Evolutionary conservation across 2,888 invertebrate species (phyloP), one percentile per base, ranked within the genome.

Genomic region (Drosophila ezoana): DNA sequence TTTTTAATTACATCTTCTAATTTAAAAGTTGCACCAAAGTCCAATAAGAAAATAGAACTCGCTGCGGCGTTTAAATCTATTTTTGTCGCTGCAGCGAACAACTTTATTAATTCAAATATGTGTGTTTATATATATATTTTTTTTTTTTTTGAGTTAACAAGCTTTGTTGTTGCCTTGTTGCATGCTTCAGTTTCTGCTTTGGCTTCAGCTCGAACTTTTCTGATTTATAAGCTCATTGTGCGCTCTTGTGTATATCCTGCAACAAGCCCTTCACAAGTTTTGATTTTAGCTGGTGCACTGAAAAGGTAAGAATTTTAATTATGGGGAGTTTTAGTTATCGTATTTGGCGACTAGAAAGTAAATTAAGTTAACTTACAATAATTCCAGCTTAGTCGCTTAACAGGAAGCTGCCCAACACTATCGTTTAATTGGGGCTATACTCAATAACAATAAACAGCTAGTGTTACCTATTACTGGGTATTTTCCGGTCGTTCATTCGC

Each of bases 1-100:
- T 81, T 81, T 81, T 81, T 81, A 81, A 81, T 81, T 81, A 81
- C 79, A 72, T 81, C 72, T 63, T 66, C 66, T 81, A 72, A 81
- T 81, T 81, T 70, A 65, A 81, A 81, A 81, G 77, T 81, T 77
- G 64, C 69, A 53, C 49, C 63, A 71, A 62, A 59, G 67, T 72
- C 81, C 81, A 81, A 79, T 72, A 81, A 77, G 77, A 66, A 68
- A 79, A 68, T 68, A 80, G 65, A 81, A 81, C 79, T 81, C 72
- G 77, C 75, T 72, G 72, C 70, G 81, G 81, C 79, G 59, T 72
- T 81, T 68, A 79, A 81, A 81, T 77, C 75, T 79, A 79, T 81
- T 81, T 81, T 70, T 76, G 69, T 70, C 68, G 64, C 72, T 62
- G 61, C 47, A 35, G 37, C 52, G 44, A 45, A 40, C 47, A 62